Percentiles rank a stretch among this genome's conserved stretches.
These are phyloP conservation scores for Iphiclides podalirius DNA, from an alignment of 2,888 invertebrate species.

Conservation along the genomic window DNA sequence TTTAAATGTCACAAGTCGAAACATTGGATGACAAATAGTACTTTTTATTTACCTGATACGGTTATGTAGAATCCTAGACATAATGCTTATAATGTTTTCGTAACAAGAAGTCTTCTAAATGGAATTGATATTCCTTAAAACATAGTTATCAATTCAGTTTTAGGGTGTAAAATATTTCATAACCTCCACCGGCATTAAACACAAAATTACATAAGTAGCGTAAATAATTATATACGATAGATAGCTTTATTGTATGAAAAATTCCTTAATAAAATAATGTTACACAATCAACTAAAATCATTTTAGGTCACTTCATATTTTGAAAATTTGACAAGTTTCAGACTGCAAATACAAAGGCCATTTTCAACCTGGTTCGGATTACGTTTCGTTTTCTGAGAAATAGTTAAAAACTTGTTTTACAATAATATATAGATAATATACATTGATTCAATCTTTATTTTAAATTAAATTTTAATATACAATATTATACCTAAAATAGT, in stretches of 20 bases:
- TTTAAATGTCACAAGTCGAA: no score
- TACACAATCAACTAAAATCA: constrained; percentile 71
- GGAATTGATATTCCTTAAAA: constrained; percentile 48
- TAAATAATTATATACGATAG: constrained; percentile 37
- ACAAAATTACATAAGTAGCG: constrained; percentile 40
- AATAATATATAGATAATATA: background rate
- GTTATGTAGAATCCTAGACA: constrained; percentile 74
- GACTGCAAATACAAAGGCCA: constrained; percentile 44
- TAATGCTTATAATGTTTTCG: constrained; percentile 52
- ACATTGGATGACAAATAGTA: no score
- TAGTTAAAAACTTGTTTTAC: background rate
- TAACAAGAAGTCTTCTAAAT: constrained; percentile 32
- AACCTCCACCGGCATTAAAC: constrained; percentile 62
- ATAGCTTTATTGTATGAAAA: constrained; percentile 30
- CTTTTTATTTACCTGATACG: constrained; percentile 54
- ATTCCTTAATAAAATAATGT: constrained; percentile 44
- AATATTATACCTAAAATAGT: no score
- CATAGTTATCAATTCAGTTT: constrained; percentile 48
- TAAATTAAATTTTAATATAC: background rate
- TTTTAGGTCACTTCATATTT: constrained; percentile 67
- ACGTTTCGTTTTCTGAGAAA: constrained; percentile 23
- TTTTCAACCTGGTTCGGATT: constrained; percentile 40
- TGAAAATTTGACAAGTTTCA: constrained; percentile 53
- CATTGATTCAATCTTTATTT: background rate
- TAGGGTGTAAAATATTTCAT: constrained; percentile 50